Conservation (phyloP, 2,797 vertebrate species). For the Borostomias antarcticus region DNA sequence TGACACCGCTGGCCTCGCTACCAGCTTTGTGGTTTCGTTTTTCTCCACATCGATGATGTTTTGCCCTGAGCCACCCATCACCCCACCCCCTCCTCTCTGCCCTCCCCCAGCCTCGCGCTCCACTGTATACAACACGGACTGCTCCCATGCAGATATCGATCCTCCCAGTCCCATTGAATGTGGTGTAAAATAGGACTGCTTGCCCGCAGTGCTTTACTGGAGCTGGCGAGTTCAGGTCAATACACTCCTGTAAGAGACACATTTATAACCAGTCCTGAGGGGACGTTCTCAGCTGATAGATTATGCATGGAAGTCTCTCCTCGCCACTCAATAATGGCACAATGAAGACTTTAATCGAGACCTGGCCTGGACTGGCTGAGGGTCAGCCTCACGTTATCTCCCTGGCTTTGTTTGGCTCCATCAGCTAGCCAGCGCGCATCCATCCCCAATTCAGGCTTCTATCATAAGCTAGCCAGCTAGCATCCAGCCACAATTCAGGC, state of each 20-base stretch:
- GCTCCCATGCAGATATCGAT: constrained; percentile 36
- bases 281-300: constrained; percentile 26
- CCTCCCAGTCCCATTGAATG: constrained; percentile 6
- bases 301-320: constrained; percentile 39
- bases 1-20: too few relatives aligned
- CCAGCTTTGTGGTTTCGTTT: too few relatives aligned
- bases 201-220: constrained; percentile 16
- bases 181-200: constrained; percentile 33
- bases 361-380: constrained; percentile 35
- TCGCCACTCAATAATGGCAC: constrained; percentile 34
- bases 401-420: constrained; percentile 23
- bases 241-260: constrained; percentile 29
- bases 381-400: constrained; percentile 34
- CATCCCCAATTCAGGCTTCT: constrained; percentile 22
- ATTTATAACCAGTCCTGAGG: constrained; percentile 37
- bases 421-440: constrained; percentile 5
- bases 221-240: constrained; percentile 37
- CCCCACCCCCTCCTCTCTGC: background rate
- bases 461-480: background rate
- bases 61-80: too few relatives aligned
- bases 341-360: constrained; percentile 64
- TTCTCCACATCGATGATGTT: background rate
- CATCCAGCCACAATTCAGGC: constrained; percentile 14
- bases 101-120: background rate
- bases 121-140: too few relatives aligned